These are phyloP conservation scores for Pseudolycoriella hygida DNA, from an alignment of 2,888 invertebrate genomes.

Conservation along the genomic window DNA sequence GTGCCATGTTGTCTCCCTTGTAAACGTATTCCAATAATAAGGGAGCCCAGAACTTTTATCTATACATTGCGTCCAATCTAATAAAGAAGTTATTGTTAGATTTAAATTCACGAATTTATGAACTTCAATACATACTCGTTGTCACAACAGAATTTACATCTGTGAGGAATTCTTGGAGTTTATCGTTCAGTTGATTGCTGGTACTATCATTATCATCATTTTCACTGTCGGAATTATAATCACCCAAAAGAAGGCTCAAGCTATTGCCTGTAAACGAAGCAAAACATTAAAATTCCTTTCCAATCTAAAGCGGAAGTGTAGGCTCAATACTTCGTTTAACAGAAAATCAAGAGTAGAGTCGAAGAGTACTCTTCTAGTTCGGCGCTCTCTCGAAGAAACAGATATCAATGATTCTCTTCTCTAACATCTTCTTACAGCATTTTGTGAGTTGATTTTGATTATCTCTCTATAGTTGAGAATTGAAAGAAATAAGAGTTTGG, in stretches of 20 bases:
- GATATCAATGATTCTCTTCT: no score
- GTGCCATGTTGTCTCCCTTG: conserved; percentile 47
- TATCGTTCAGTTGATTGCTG: background rate
- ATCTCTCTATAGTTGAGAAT: no score
- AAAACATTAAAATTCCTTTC: background rate
- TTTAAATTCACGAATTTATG: background rate
- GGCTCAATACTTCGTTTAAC: no score
- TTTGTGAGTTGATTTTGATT: no score
- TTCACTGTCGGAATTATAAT: background rate
- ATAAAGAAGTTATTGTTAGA: background rate
- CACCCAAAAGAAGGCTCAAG: background rate
- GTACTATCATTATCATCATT: background rate
- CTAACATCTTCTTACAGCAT: no score
- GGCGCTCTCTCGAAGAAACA: no score
- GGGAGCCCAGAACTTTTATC: conserved; percentile 41
- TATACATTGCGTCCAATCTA: conserved; percentile 42
- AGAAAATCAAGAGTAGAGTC: no score
- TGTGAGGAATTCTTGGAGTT: background rate
- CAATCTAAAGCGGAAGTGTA: no score
- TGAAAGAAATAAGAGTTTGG: no score
- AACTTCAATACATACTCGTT: no score
- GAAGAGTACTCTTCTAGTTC: no score
- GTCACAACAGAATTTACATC: background rate
- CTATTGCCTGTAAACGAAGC: background rate
- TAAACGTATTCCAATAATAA: conserved; percentile 45